A percentile compares a stretch with the other conserved stretches of the same genome.
Conservation (phyloP, 2,888 invertebrate genomes). For the Podabrus alpinus region DNA sequence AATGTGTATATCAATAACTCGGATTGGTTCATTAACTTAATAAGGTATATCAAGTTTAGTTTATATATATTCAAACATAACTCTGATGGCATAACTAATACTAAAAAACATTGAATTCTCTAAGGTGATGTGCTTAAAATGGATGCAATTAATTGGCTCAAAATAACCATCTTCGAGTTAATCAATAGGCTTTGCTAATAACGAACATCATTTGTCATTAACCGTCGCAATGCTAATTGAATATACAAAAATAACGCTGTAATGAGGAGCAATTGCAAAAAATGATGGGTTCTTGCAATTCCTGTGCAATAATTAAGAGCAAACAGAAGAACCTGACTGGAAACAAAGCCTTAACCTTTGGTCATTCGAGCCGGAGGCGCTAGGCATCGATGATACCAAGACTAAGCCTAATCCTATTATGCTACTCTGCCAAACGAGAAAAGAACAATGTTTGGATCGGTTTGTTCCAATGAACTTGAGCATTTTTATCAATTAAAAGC, state of each 20-base stretch:
- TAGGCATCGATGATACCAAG: too few species aligned
- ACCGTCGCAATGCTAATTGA: neutral
- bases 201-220: neutral
- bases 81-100: neutral
- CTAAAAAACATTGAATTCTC: neutral
- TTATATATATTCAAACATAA: neutral
- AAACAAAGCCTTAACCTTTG: too few species aligned
- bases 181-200: neutral
- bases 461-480: too few species aligned
- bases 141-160: neutral
- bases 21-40: neutral
- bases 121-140: neutral
- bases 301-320: neutral
- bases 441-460: too few species aligned
- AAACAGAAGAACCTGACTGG: too few species aligned
- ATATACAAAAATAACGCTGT: neutral
- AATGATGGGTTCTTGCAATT: neutral
- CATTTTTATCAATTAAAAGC: neutral
- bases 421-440: too few species aligned
- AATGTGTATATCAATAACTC: neutral
- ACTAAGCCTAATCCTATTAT: too few species aligned
- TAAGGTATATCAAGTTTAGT: neutral
- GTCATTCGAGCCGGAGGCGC: too few species aligned
- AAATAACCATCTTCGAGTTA: neutral
- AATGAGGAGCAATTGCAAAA: neutral